Conservation (phyloP, 2,113 vertebrate species). For the Lepidothrix coronata region DNA sequence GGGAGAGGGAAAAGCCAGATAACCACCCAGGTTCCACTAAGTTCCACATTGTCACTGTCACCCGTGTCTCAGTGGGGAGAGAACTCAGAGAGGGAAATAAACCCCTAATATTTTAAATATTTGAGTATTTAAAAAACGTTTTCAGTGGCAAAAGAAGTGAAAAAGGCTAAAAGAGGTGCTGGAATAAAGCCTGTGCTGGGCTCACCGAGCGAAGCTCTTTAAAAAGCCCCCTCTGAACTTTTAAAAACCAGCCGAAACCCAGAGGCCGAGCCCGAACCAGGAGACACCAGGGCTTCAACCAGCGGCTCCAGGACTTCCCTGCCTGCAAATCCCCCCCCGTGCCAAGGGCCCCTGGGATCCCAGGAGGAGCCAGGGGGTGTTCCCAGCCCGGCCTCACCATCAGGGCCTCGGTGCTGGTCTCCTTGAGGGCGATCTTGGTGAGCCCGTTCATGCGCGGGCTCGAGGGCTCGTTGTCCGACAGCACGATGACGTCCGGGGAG, state of each 20-base stretch:
- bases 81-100: neutral
- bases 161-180: neutral
- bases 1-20: neutral
- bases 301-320: neutral
- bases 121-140: neutral
- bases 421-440: slow-evolving; percentile 76
- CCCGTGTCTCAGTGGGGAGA: neutral
- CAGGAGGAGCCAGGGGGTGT: neutral
- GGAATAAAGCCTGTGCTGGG: too few species aligned
- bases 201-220: too few species aligned
- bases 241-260: neutral
- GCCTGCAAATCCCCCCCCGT: neutral
- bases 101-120: neutral
- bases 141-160: neutral
- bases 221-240: neutral
- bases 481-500: slow-evolving; percentile 90
- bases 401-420: slow-evolving; percentile 86
- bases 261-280: neutral
- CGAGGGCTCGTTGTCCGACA: slow-evolving; percentile 91
- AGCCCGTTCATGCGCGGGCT: slow-evolving; percentile 91
- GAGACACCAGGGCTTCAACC: neutral
- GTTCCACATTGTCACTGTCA: neutral
- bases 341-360: neutral
- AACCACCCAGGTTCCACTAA: neutral
- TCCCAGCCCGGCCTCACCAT: slow-evolving; percentile 78